Base-by-base conservation (phyloP, 2,888 invertebrate species). In the Orthosia cruda region DNA sequence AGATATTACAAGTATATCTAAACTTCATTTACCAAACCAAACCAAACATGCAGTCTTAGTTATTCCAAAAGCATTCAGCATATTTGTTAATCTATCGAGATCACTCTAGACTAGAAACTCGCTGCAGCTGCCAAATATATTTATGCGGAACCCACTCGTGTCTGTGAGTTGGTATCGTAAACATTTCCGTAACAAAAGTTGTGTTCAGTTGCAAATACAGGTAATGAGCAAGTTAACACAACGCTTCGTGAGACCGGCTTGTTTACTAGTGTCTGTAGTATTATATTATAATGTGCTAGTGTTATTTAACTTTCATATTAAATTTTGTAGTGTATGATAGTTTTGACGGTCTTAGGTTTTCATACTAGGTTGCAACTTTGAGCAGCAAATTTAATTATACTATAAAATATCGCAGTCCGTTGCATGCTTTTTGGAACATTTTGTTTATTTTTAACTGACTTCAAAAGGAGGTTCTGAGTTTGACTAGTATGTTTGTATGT, bases 111-210 rank as follows among this genome's bases (percentile, higher is more conserved):
- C 18, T 20, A 54, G 26, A 68, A 71, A 62, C 72, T 59, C 47
- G 11, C 18, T 18, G 58, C 58, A 59, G 20, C 40, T 45, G 64
- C 50, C 50, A 72, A 26, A 66, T 61, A 68, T 78, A 68, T 71
- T 74, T 71, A 63, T 62, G 23, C 40, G 55, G 66, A 86, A 74
- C 65, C 63, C 68, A 61, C 49, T 47, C 26, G n/a, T 45, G 65
- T 77, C 52, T 64, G 62, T 68, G 26, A 72, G 84, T 82, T 81
- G 72, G 47, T 76, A 84, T 74, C 81, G 79, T 86, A 84, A 79
- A 86, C 79, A 86, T 81, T 86, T 79, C 71, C 81, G 63, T 72
- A 76, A 84, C 81, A 76, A 69, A 86, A 84, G 79, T 84, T 80
- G 58, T 72, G 71, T 79, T 78, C 72, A 80, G 83, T 86, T 86